These are phyloP conservation scores for Riparia riparia DNA, from an alignment of 2,113 vertebrate species.

Conservation along the genomic window DNA sequence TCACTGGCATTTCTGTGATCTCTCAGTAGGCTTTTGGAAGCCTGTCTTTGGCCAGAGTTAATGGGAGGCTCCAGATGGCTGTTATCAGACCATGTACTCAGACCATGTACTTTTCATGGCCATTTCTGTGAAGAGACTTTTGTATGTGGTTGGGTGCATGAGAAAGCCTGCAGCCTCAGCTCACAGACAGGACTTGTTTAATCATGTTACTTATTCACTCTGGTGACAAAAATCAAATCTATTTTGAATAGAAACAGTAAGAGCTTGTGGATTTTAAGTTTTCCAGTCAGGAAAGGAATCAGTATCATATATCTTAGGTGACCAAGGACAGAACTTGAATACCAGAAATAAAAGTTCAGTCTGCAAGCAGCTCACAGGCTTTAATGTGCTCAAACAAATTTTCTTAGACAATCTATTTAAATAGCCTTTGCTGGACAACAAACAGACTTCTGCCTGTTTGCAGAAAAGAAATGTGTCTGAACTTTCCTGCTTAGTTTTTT, in stretches of 20 bases:
- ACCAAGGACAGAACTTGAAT: background rate
- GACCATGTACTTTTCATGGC: background rate
- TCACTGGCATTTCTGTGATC: background rate
- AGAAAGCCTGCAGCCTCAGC: background rate
- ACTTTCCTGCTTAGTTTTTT: background rate
- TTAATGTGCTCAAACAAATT: background rate
- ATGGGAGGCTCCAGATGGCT: background rate
- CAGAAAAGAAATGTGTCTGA: background rate
- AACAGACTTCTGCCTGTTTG: background rate
- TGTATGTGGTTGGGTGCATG: rapidly evolving
- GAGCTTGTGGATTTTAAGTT: background rate
- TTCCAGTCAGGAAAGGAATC: background rate
- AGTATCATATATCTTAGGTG: background rate
- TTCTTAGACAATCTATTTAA: background rate
- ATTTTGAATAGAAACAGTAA: background rate
- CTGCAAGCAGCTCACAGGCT: background rate
- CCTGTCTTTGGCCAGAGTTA: background rate
- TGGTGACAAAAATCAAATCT: background rate
- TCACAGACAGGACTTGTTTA: background rate
- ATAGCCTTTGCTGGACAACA: background rate
- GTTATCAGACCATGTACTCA: rapidly evolving
- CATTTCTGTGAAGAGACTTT: background rate
- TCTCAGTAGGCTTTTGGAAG: background rate
- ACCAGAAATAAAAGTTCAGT: background rate
- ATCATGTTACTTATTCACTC: background rate